Conservation (phyloP, 2,113 vertebrate species). For the Phrynosoma platyrhinos region DNA sequence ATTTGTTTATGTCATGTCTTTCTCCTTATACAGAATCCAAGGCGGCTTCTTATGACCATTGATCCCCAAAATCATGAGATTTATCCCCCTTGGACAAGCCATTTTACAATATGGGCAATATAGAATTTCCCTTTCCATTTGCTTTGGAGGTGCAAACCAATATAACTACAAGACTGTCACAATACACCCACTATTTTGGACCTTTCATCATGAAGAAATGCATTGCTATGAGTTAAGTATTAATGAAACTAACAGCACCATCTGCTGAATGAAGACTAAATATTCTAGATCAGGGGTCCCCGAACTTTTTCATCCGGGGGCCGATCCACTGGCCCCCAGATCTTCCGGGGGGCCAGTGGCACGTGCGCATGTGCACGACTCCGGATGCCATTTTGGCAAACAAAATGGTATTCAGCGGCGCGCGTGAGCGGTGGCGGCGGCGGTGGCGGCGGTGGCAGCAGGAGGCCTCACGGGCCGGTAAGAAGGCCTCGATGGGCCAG, state of each 20-base stretch:
- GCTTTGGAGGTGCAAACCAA: background rate
- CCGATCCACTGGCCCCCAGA: too few relatives aligned
- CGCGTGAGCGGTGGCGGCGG: too few relatives aligned
- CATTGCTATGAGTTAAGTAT: background rate
- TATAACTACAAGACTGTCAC: background rate
- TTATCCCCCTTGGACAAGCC: background rate
- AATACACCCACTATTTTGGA: background rate
- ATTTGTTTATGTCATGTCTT: too few relatives aligned
- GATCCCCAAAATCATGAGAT: background rate
- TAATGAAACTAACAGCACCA: constrained; percentile 57
- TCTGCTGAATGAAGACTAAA: constrained; percentile 46
- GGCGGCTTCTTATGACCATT: accelerated
- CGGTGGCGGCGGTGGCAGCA: too few relatives aligned
- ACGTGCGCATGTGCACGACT: too few relatives aligned
- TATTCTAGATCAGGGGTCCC: accelerated
- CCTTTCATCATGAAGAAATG: background rate
- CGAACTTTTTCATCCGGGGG: too few relatives aligned
- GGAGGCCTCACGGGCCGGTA: too few relatives aligned
- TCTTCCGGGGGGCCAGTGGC: too few relatives aligned
- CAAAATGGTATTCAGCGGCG: too few relatives aligned
- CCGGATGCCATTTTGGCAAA: too few relatives aligned
- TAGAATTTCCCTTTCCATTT: background rate
- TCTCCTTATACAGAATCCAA: too few relatives aligned
- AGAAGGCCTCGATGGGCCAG: too few relatives aligned
- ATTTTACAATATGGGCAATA: background rate